Conservation (phyloP, 92 coral and sea anemone species). For the Porites divaricata region DNA sequence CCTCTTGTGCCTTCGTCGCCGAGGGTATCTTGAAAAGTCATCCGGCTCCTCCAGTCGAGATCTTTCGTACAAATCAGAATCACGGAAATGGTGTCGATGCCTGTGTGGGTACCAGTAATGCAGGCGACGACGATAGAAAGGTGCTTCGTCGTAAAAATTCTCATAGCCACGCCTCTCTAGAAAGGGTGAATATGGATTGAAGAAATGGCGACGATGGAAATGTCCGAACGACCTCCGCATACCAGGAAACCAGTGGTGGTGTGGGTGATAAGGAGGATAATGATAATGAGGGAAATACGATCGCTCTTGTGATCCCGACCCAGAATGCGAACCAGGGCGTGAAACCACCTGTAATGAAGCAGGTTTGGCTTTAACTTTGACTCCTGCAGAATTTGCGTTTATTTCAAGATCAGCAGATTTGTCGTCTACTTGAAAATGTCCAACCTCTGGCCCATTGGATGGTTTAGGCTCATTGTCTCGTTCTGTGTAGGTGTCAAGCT, state of each 20-base stretch:
- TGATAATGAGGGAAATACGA: conserved; percentile 67
- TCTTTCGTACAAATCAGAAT: conserved; percentile 63
- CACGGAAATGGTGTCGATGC: conserved; percentile 59
- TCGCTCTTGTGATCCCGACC: conserved; percentile 68
- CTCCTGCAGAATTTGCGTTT: conserved; percentile 98
- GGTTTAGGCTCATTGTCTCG: conserved; percentile 36
- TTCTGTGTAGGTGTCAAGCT: conserved; percentile 40
- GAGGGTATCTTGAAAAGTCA: conserved; percentile 43
- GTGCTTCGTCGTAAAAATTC: conserved; percentile 52
- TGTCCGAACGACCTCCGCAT: conserved; percentile 63
- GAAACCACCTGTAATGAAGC: conserved; percentile 99
- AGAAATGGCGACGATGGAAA: conserved; percentile 46
- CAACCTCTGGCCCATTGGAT: conserved; percentile 78
- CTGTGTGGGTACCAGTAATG: conserved; percentile 56
- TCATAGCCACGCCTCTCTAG: conserved; percentile 44
- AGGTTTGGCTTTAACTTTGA: conserved; percentile 97
- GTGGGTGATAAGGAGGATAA: conserved; percentile 53
- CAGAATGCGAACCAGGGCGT: conserved; percentile 92
- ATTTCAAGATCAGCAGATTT: conserved; percentile 99
- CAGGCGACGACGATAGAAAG: conserved; percentile 52
- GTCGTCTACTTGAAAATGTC: conserved; percentile 96
- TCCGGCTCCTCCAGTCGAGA: conserved; percentile 64
- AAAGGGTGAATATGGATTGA: conserved; percentile 10
- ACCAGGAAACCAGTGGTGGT: conserved; percentile 84
- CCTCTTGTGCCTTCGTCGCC: conserved; percentile 47